A percentile compares a stretch with the other conserved stretches of the same genome.
Evolutionary conservation across 2,113 vertebrate genomes (phyloP).

Genomic region (Sinocyclocheilus anophthalmus): DNA sequence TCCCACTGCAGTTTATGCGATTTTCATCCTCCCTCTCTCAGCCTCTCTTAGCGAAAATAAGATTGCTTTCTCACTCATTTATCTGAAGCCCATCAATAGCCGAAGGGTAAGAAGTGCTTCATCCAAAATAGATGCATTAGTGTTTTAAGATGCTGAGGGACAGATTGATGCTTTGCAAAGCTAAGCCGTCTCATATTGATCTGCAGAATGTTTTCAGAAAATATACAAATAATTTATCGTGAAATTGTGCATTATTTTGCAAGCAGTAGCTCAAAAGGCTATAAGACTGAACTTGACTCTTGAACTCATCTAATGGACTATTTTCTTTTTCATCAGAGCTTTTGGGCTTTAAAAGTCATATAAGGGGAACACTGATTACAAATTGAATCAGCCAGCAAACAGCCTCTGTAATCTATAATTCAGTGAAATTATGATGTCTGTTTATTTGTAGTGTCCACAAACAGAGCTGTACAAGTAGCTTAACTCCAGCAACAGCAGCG

Average conservation of each 20-base stretch:
- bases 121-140: constrained; percentile 36
- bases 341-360: background rate
- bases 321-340: background rate
- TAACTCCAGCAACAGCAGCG: too few relatives aligned
- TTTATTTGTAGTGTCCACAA: background rate
- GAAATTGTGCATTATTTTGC: background rate
- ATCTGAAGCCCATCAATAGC: constrained; percentile 29
- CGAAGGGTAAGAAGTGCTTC: constrained; percentile 2
- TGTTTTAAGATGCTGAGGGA: constrained; percentile 22
- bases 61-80: constrained; percentile 42
- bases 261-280: background rate
- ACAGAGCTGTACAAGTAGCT: background rate
- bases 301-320: constrained; percentile 1
- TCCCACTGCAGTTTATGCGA: background rate
- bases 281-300: background rate
- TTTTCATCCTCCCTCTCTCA: background rate
- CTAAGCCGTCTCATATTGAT: constrained; percentile 39
- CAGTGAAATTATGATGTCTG: background rate
- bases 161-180: background rate
- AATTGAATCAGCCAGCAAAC: background rate
- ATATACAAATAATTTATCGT: constrained; percentile 17
- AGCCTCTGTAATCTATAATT: background rate
- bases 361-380: background rate
- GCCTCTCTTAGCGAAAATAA: constrained; percentile 29
- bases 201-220: constrained; percentile 25